Evolutionary conservation across 2,797 vertebrate genomes (phyloP), one percentile per base, ranked within the genome.

Genomic region (Sarcoramphus papa): DNA sequence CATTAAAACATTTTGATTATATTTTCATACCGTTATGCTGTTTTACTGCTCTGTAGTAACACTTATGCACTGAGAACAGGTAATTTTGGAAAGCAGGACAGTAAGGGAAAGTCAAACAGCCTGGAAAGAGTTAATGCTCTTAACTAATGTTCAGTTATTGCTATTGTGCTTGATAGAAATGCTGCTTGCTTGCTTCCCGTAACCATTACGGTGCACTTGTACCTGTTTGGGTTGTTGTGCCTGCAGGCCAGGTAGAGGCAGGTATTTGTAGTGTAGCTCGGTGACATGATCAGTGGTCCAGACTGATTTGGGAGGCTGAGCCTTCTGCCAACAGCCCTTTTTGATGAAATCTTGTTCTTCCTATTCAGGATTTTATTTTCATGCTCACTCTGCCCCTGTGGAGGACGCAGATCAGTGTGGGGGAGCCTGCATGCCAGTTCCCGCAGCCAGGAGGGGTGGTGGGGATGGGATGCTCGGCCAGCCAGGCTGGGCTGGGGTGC

Each of bases 401-500:
- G 33, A 82, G 35, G 40, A 35, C 4, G 3, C 57, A 68, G 57
- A 60, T 40, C 20, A 84, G 25, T 1, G 2, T 0, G 0, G 56
- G 31, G 45, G 17, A 82, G 25, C 12, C n/a, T 14, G 1, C 0
- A 0, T n/a, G 60, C 12, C 1, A 1, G 15, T 73, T 45, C 27
- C n/a, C 0, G 1, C 3, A 11, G 23, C 54, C 5, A 4, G 24
- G 30, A 73, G 10, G 13, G 12, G 3, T 31, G 16, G 1, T 35
- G 7, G 37, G 45, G 25, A 67, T 7, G 22, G 9, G 45, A 23
- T 57, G 24, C 25, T 69, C 0, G 0, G 30, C 35, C 3, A 3
- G 21, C 31, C 6, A 4, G 33, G 33, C 23, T 69, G 57, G 23
- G 12, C 12, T 63, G 27, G 31, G 12, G 30, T 83, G 17, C 41